phyloP scores from a whole-genome alignment of 2,888 invertebrate species.

The Lasioglossum marginatum region DNA sequence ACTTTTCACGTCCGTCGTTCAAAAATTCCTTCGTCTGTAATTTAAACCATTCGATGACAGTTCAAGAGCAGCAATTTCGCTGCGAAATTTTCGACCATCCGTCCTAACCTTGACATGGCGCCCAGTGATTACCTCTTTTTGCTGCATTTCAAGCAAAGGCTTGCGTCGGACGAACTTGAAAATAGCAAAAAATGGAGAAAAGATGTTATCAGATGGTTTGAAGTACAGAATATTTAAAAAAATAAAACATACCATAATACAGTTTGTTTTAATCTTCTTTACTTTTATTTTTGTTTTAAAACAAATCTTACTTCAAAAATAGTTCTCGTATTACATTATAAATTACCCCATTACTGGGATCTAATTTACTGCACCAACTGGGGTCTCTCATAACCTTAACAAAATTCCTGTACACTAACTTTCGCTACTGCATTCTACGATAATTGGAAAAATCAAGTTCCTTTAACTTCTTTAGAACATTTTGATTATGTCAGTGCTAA shows the following conservation, averaged over 20 bases:
- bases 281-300: background rate
- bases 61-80: background rate
- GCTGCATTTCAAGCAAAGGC: background rate
- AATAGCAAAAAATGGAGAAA: background rate
- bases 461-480: too few relatives aligned
- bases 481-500: too few relatives aligned
- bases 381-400: too few relatives aligned
- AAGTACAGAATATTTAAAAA: background rate
- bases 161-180: background rate
- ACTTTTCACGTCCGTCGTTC: background rate
- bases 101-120: background rate
- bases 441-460: too few relatives aligned
- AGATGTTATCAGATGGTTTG: background rate
- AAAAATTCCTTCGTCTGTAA: background rate
- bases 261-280: background rate
- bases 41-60: background rate
- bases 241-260: background rate
- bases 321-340: too few relatives aligned
- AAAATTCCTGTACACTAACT: too few relatives aligned
- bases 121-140: background rate
- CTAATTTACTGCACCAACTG: too few relatives aligned
- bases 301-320: too few relatives aligned
- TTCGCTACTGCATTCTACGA: too few relatives aligned
- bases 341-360: too few relatives aligned
- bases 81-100: background rate